Conservation (phyloP, 1,140 invertebrate genomes). For the Drosophila truncata region DNA sequence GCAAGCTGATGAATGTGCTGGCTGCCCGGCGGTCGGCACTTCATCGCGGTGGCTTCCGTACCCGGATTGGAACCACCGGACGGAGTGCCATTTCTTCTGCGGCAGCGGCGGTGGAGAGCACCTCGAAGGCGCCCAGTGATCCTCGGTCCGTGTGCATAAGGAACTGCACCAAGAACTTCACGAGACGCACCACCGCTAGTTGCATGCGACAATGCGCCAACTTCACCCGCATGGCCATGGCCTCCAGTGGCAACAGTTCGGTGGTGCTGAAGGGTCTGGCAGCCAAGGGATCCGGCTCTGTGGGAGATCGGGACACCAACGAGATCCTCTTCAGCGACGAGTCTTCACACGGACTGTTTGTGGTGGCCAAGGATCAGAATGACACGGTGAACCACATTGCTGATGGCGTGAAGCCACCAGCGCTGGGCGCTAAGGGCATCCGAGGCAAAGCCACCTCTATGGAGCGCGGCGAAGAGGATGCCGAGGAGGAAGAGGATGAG, state of each 20-base stretch:
- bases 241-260: slow-evolving; percentile 43
- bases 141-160: slow-evolving; percentile 78
- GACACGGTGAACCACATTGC: slow-evolving; percentile 77
- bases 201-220: slow-evolving; percentile 83
- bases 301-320: slow-evolving; percentile 72
- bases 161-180: slow-evolving; percentile 85
- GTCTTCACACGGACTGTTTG: slow-evolving; percentile 79
- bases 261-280: slow-evolving; percentile 43
- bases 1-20: slow-evolving; percentile 86
- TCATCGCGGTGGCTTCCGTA: slow-evolving; percentile 85
- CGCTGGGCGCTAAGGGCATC: slow-evolving; percentile 21
- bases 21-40: slow-evolving; percentile 86
- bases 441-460: slow-evolving; percentile 48
- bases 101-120: slow-evolving; percentile 65
- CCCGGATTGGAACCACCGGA: slow-evolving; percentile 78
- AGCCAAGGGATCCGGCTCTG: slow-evolving; percentile 1
- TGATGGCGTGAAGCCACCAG: slow-evolving; percentile 52
- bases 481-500: slow-evolving; percentile 86
- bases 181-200: slow-evolving; percentile 79
- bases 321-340: slow-evolving; percentile 83
- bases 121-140: slow-evolving; percentile 78
- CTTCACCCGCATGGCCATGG: slow-evolving; percentile 75
- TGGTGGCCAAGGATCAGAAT: slow-evolving; percentile 81
- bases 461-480: slow-evolving; percentile 46
- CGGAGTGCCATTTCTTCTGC: slow-evolving; percentile 63